Evolutionary conservation across 2,113 vertebrate species (phyloP), one percentile per base, ranked within the genome.

Genomic region (Centrocercus urophasianus): DNA sequence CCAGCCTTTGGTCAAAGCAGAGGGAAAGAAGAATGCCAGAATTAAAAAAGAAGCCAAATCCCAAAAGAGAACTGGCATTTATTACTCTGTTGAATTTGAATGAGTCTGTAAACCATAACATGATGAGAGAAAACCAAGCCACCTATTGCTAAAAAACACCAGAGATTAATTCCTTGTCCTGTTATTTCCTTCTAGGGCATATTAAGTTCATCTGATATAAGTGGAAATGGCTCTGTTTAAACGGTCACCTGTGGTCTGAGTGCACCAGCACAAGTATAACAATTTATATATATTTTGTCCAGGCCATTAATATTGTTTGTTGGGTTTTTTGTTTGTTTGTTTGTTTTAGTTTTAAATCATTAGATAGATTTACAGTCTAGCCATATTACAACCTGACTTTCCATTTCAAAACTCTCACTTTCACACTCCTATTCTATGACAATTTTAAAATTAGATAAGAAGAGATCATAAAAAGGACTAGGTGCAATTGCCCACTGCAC

Each of bases 401-500:
- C 50, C 32, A 40, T 52, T 82, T 88, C 34, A 86, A 8, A 93
- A 60, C 40, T 32, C 27, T 60, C 64, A 81, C 32, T 5, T 24
- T 74, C 63, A 70, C 16, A 56, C 38, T 70, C 38, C 45, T 57
- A 43, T 40, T 60, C 34, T 30, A 83, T 81, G 57, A 93, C 43
- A n/a, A 52, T 74, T 94, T 91, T 78, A 52, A 93, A 91, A 83
- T 64, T 27, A 74, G 52, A 30, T 78, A 45, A 93, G 85, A 20
- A 77, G 38, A 74, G 52, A 78, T 50, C 11, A 70, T 16, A n/a
- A 93, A 74, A 88, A 88, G 43, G 47, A 48, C 14, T 27, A 10
- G 36, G 47, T 52, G 34, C 69, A 61, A 42, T 34, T 90, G 65
- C 21, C 86, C 28, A 56, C 48, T 88, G 73, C 52, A 48, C 57